Conservation (phyloP, 2,888 invertebrate species). For the Rotaria sp. region DNA sequence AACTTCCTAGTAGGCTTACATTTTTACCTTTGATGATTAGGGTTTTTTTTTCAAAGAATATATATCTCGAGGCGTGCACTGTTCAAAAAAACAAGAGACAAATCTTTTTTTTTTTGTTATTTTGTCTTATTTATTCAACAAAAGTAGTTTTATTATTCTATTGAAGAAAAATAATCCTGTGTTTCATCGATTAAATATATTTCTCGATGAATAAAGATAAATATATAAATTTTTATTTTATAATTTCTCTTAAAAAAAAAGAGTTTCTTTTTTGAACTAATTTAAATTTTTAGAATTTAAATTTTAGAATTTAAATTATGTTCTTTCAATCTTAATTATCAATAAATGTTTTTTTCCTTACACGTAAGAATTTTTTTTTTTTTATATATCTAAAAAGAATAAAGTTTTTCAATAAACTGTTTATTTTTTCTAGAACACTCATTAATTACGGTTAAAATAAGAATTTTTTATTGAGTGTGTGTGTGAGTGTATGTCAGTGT, state of each 20-base stretch:
- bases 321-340: not conserved
- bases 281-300: not conserved
- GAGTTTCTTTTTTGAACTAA: no score
- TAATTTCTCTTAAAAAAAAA: no score
- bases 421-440: not conserved
- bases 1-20: no score
- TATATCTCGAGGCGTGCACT: not conserved
- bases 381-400: no score
- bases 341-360: not conserved
- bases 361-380: not conserved
- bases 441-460: not conserved
- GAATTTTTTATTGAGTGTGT: not conserved
- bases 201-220: not conserved
- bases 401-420: no score
- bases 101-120: not conserved
- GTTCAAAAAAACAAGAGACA: not conserved
- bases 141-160: not conserved
- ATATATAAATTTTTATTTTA: no score
- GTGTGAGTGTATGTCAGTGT: not conserved
- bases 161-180: not conserved
- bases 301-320: not conserved
- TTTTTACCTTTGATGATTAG: no score
- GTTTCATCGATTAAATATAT: not conserved
- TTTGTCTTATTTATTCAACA: not conserved
- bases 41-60: no score